These are phyloP conservation scores for Lepidocyrtoides sp. DNA, from an alignment of 2,888 invertebrate genomes.

Conservation along the genomic window DNA sequence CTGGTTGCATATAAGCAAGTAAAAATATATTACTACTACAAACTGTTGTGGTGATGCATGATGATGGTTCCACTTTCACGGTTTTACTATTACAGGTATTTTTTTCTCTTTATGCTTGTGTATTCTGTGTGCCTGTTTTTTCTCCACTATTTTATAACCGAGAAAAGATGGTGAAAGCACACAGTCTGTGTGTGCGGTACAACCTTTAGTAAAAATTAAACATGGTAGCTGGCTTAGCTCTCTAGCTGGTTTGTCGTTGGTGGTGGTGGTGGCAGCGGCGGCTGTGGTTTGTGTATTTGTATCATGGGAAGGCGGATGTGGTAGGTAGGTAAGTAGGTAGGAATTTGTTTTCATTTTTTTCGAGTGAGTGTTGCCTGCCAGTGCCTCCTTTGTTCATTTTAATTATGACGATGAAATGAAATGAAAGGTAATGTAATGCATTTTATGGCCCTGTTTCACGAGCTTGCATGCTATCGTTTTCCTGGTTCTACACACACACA, in stretches of 20 bases:
- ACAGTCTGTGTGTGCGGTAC: background rate
- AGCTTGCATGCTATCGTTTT: background rate
- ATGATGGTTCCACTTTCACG: too few relatives aligned
- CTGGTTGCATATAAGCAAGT: background rate
- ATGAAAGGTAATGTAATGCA: conserved; percentile 29
- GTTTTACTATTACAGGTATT: background rate
- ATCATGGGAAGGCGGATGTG: conserved; percentile 23
- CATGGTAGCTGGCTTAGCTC: background rate
- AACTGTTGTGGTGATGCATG: background rate
- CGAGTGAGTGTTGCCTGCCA: conserved; percentile 8
- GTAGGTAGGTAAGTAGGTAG: conserved; percentile 2
- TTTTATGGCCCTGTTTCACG: conserved; percentile 35
- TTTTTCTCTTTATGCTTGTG: background rate
- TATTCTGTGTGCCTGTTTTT: background rate
- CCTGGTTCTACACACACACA: background rate
- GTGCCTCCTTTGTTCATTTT: conserved; percentile 42
- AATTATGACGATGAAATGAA: conserved; percentile 52
- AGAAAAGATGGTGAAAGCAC: conserved; percentile 27
- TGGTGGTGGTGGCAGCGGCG: background rate
- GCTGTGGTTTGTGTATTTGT: background rate
- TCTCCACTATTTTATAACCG: conserved; percentile 3
- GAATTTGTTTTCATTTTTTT: conserved; percentile 28
- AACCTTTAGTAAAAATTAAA: conserved; percentile 29
- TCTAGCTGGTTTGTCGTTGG: background rate
- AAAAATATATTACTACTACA: background rate